A percentile compares a stretch with the other conserved stretches of the same genome.
Conservation (phyloP, 1,140 invertebrate genomes). For the Tyrophagus putrescentiae region DNA sequence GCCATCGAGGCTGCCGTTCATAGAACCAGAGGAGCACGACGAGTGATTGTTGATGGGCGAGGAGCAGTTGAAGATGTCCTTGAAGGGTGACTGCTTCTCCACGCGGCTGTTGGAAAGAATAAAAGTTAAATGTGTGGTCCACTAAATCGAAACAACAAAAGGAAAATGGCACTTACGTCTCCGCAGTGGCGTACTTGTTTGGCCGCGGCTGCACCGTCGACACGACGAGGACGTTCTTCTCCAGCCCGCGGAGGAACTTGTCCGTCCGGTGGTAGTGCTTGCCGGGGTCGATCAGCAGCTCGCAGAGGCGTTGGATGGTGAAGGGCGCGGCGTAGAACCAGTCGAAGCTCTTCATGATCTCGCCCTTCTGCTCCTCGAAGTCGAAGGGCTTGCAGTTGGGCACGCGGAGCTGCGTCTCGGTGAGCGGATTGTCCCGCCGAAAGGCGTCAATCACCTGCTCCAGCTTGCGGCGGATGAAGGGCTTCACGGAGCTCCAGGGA, state of each 20-base stretch:
- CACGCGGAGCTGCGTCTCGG: conserved; percentile 52
- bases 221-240: conserved; percentile 43
- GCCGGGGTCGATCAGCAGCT: conserved; percentile 71
- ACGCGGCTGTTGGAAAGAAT: too few relatives aligned
- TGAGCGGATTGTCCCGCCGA: conserved; percentile 54
- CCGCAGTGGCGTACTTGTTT: neutral
- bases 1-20: too few relatives aligned
- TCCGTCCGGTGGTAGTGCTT: conserved; percentile 88
- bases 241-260: conserved; percentile 85
- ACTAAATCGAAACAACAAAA: too few relatives aligned
- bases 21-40: too few relatives aligned
- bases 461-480: conserved; percentile 68
- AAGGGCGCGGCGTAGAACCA: conserved; percentile 62
- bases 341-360: conserved; percentile 65
- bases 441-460: conserved; percentile 71
- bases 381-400: conserved; percentile 81
- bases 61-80: too few relatives aligned
- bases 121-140: too few relatives aligned
- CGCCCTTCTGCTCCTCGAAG: conserved; percentile 71
- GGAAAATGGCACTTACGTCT: conserved; percentile 8
- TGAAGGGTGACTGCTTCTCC: too few relatives aligned
- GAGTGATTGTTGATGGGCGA: too few relatives aligned
- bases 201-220: conserved; percentile 76
- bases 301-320: conserved; percentile 86
- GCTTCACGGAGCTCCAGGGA: conserved; percentile 73